These are phyloP conservation scores for Catagonus wagneri DNA, from an alignment of 2,113 vertebrate genomes.

Conservation along the genomic window DNA sequence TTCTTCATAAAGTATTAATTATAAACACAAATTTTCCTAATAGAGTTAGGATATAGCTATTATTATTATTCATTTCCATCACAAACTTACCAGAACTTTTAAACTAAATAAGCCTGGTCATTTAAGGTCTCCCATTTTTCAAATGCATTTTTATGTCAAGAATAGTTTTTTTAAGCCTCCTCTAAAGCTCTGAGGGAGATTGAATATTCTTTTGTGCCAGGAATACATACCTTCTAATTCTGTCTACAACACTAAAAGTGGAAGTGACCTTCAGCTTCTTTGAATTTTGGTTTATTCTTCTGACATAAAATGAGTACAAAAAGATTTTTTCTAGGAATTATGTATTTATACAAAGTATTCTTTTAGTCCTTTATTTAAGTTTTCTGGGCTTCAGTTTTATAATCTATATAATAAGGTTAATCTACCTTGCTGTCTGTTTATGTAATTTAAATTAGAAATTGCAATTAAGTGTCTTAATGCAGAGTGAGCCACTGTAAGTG, in stretches of 20 bases:
- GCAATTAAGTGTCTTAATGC: neutral
- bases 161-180: neutral
- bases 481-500: neutral
- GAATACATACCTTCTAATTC: neutral
- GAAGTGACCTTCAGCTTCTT: neutral
- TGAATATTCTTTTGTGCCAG: neutral
- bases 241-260: neutral
- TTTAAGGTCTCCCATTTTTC: neutral
- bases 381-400: neutral
- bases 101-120: neutral
- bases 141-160: neutral
- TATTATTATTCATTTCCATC: slow-evolving; percentile 11
- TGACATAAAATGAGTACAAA: neutral
- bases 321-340: neutral
- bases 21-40: neutral
- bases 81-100: neutral
- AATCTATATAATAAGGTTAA: neutral
- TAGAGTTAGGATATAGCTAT: neutral
- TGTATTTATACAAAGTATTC: neutral
- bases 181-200: neutral
- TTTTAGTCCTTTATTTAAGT: neutral
- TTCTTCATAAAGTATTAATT: neutral
- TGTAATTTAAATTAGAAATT: neutral
- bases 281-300: slow-evolving; percentile 7
- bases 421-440: neutral